Conservation (phyloP, 2,797 vertebrate genomes). For the Sebastes matsubarae region DNA sequence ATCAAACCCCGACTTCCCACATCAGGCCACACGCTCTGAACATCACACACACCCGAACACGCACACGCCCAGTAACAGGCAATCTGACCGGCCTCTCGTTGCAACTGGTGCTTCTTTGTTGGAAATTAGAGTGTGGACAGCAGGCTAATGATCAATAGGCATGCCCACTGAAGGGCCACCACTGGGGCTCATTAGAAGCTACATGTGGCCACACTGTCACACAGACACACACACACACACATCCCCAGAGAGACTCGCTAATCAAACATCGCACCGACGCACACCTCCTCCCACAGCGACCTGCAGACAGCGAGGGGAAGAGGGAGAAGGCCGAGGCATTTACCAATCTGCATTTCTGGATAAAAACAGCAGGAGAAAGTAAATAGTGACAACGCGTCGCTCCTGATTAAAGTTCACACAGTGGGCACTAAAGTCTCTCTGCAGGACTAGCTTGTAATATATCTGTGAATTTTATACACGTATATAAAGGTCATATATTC, state of each 20-base stretch:
- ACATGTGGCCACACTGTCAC: slow-evolving; percentile 56
- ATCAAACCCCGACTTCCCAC: slow-evolving; percentile 21
- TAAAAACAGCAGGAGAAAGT: slow-evolving; percentile 40
- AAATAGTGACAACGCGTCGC: neutral
- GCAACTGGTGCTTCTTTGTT: slow-evolving; percentile 60
- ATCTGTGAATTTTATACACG: neutral
- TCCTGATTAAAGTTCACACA: slow-evolving; percentile 53
- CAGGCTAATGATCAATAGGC: slow-evolving; percentile 80
- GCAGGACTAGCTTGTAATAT: neutral
- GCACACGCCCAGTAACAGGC: slow-evolving; percentile 15
- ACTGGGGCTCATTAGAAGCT: slow-evolving; percentile 78
- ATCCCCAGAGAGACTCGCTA: slow-evolving; percentile 42
- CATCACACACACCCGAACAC: neutral
- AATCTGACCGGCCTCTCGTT: slow-evolving; percentile 42
- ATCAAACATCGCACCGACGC: slow-evolving; percentile 48
- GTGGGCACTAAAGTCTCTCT: slow-evolving; percentile 11
- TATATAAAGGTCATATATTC: slow-evolving; percentile 20
- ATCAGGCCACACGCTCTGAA: slow-evolving; percentile 21
- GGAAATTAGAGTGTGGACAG: slow-evolving; percentile 70
- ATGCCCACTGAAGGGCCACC: slow-evolving; percentile 63
- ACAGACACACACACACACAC: neutral
- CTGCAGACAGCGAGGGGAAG: slow-evolving; percentile 6
- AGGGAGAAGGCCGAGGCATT: slow-evolving; percentile 21
- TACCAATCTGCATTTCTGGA: slow-evolving; percentile 42
- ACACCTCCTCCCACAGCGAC: slow-evolving; percentile 40